Conservation (phyloP, 1,140 invertebrate genomes). For the Ips nitidus region DNA sequence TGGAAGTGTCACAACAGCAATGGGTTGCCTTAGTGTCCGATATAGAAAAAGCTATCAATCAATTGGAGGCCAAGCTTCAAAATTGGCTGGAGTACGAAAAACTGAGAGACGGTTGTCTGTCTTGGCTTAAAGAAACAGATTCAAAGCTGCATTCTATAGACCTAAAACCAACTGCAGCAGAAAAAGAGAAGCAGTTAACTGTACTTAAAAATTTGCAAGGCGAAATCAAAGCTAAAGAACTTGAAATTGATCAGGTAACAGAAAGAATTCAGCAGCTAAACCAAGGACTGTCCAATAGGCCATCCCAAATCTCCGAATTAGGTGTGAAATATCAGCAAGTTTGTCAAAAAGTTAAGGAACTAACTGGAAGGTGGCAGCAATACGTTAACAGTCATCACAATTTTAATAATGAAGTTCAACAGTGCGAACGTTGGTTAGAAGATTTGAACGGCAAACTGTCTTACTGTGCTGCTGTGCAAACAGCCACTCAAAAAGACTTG, state of each 20-base stretch:
- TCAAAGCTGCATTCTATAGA: constrained; percentile 86
- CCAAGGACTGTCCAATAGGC: constrained; percentile 66
- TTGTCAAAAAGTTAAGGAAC: constrained; percentile 86
- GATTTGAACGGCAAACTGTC: constrained; percentile 81
- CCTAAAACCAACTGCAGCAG: constrained; percentile 76
- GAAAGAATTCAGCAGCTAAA: constrained; percentile 85
- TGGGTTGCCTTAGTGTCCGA: constrained; percentile 82
- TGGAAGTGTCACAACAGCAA: constrained; percentile 85
- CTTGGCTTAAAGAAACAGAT: constrained; percentile 90
- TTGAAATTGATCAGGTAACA: constrained; percentile 90
- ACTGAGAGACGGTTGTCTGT: constrained; percentile 79
- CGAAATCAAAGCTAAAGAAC: constrained; percentile 85
- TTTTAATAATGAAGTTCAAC: constrained; percentile 77
- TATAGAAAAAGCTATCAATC: constrained; percentile 74
- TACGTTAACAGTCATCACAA: constrained; percentile 89
- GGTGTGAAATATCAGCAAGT: constrained; percentile 89
- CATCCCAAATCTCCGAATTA: constrained; percentile 81
- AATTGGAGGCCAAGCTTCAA: constrained; percentile 77
- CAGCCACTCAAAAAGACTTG: constrained; percentile 80
- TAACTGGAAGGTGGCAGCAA: constrained; percentile 87
- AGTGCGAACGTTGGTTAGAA: constrained; percentile 82
- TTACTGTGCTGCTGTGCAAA: constrained; percentile 79
- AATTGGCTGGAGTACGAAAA: constrained; percentile 91
- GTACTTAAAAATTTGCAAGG: constrained; percentile 79
- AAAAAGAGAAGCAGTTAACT: constrained; percentile 85